phyloP scores from a whole-genome alignment of 2,888 invertebrate genomes.

The Acanthosoma haemorrhoidale region DNA sequence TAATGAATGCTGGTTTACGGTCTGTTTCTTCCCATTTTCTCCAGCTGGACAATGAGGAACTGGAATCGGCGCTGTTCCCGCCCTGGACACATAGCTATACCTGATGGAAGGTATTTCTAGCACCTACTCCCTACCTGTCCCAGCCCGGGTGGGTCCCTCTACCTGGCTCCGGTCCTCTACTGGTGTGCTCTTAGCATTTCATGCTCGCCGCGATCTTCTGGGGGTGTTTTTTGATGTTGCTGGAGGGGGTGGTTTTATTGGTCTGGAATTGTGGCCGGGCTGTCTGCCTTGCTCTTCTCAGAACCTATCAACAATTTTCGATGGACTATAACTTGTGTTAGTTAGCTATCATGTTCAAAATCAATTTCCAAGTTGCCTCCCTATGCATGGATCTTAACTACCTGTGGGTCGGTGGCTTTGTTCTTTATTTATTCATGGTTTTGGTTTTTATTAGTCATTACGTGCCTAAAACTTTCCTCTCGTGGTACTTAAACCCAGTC shows the following conservation, averaged over 20 bases:
- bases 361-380: too few relatives aligned
- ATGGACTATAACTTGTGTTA: too few relatives aligned
- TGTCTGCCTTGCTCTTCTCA: background rate
- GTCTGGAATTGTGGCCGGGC: background rate
- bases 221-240: background rate
- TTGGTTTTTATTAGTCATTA: too few relatives aligned
- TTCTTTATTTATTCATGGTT: too few relatives aligned
- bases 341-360: too few relatives aligned
- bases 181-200: background rate
- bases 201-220: background rate
- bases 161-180: background rate
- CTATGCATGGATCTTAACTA: too few relatives aligned
- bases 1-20: background rate
- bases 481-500: too few relatives aligned
- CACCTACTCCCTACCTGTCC: background rate
- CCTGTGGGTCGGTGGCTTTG: too few relatives aligned
- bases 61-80: background rate
- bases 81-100: background rate
- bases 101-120: background rate
- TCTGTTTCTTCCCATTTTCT: background rate
- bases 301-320: background rate
- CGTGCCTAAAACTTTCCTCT: too few relatives aligned
- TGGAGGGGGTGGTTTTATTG: background rate
- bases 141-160: background rate
- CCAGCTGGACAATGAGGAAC: background rate